Percentiles rank a stretch among this genome's conserved stretches.
These are phyloP conservation scores for Diplodus sargus DNA, from an alignment of 2,797 vertebrate species.

Conservation along the genomic window DNA sequence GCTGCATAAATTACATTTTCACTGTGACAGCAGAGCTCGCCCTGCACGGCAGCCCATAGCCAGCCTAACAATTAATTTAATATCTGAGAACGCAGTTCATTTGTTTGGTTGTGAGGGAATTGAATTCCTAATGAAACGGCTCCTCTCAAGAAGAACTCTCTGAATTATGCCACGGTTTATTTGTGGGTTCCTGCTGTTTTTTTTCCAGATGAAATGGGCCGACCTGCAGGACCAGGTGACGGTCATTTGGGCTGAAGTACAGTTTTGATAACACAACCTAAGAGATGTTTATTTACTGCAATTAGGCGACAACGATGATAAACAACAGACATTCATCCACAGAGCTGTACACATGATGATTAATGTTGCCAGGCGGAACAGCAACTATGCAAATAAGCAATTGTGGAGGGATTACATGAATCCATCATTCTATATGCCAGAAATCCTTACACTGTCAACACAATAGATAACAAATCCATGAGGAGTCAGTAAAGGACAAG, in stretches of 20 bases:
- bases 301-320: conserved; percentile 50
- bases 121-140: conserved; percentile 73
- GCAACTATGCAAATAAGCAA: conserved; percentile 62
- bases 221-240: conserved; percentile 56
- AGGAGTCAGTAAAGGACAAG: conserved; percentile 37
- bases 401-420: conserved; percentile 62
- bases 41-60: conserved; percentile 69
- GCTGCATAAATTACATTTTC: conserved; percentile 81
- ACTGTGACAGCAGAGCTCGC: conserved; percentile 72
- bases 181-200: conserved; percentile 7
- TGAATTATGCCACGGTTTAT: conserved; percentile 14
- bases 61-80: conserved; percentile 77
- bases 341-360: conserved; percentile 39
- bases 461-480: conserved; percentile 51
- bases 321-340: conserved; percentile 58
- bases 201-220: conserved; percentile 17
- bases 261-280: conserved; percentile 37
- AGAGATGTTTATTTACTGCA: conserved; percentile 41
- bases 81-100: conserved; percentile 74
- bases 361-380: conserved; percentile 47
- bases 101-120: conserved; percentile 73
- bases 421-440: conserved; percentile 54
- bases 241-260: conserved; percentile 41
- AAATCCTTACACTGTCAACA: conserved; percentile 46
- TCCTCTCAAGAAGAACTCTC: conserved; percentile 49